Base-by-base conservation (phyloP, 2,797 vertebrate genomes). In the Myotis findleyi region DNA sequence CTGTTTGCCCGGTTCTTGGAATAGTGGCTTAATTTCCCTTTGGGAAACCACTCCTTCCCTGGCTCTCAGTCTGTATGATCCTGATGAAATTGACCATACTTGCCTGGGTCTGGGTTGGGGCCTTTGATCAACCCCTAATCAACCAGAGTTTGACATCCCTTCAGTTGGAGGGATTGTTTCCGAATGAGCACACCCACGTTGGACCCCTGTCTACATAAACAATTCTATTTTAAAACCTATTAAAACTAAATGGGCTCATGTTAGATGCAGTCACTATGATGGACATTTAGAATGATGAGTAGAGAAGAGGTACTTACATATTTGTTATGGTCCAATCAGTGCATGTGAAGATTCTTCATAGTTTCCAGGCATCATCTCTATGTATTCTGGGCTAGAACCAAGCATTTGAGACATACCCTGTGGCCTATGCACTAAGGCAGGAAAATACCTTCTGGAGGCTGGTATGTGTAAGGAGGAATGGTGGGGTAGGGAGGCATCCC, bases 401-500 rank as follows among this genome's bases (percentile, higher is more conserved):
- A 72, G 3, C n/a, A 59, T 91, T 30, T 82, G 75, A 71, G 88
- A 66, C 36, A 27, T 6, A 68, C 6, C 23, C 68, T 0, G 0
- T 44, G 53, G 75, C 14, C 38, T 77, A 25, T n/a, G 30, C 2
- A 14, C 55, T 82, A 66, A 55, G 14, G 27, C 86, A 49, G 9
- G 51, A 18, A 53, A 55, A 41, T 41, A 18, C 3, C 6, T 82
- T 41, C 38, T 71, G 16, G 81, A 57, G 38, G 5, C 5, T 36
- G 49, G 4, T 20, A 38, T 13, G 11, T 66, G 44, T 21, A 21
- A 38, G 81, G 13, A 47, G 12, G 10, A 23, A 10, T 23, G 13
- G 6, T 4, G 11, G 9, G 1, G 14, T 7, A 13, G 3, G 49
- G 7, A 13, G 21, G 3, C 4, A 23, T 27, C 25, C 0, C 10